Conservation (phyloP, 2,797 vertebrate species). For the Crocodylus rhombifer region DNA sequence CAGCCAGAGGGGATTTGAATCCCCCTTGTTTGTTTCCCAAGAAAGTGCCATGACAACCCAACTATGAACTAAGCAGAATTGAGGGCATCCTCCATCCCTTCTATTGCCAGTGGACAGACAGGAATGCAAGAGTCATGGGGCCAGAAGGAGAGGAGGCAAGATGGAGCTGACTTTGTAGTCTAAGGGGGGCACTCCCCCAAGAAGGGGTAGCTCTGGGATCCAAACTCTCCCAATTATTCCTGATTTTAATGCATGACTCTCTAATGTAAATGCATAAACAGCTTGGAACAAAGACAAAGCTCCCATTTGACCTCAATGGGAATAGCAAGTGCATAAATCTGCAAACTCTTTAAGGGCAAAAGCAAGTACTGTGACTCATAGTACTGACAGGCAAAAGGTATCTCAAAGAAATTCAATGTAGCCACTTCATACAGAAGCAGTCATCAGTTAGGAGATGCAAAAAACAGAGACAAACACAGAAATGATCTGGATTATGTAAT, state of each 20-base stretch:
- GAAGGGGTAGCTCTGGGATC: not conserved
- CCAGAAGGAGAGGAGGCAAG: not conserved
- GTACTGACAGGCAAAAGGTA: not conserved
- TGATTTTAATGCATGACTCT: no score
- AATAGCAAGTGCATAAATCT: not conserved
- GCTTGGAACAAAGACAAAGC: not conserved
- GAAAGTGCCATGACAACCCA: no score
- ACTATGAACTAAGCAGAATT: no score
- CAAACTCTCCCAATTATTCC: not conserved
- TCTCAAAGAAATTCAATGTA: not conserved
- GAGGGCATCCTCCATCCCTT: not conserved
- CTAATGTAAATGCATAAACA: no score
- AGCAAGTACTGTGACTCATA: not conserved
- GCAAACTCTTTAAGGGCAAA: not conserved
- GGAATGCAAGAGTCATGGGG: not conserved
- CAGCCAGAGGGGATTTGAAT: no score
- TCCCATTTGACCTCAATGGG: not conserved
- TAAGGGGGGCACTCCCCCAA: not conserved
- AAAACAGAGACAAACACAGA: conserved; percentile 25
- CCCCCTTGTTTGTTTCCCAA: no score
- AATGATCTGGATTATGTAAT: not conserved
- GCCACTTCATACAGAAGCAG: not conserved
- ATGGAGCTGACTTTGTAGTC: not conserved
- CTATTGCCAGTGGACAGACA: not conserved
- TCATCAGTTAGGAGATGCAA: not conserved